A percentile compares a stretch with the other conserved stretches of the same genome.
Conservation (phyloP, 2,113 vertebrate species). For the Jacana jacana region DNA sequence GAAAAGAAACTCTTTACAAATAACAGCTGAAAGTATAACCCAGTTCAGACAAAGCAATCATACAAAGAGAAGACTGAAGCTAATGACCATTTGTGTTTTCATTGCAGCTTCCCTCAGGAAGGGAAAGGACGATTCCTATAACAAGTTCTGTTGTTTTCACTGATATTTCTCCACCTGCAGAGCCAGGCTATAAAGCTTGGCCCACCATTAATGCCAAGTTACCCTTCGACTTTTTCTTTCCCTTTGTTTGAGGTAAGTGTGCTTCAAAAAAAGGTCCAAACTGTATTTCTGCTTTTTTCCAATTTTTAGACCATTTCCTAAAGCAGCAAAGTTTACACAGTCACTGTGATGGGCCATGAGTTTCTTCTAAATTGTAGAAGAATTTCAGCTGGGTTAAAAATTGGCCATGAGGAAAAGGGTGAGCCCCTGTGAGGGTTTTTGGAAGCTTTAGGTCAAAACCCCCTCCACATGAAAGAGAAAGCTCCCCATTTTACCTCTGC, state of each 20-base stretch:
- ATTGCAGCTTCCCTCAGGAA: conserved; percentile 62
- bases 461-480: background rate
- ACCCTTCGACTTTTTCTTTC: conserved; percentile 92
- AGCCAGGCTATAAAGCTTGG: conserved; percentile 82
- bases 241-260: conserved; percentile 81
- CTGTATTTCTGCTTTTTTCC: background rate
- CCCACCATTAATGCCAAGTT: conserved; percentile 87
- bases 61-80: background rate
- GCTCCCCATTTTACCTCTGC: background rate
- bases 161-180: conserved; percentile 82
- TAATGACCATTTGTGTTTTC: background rate
- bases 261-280: background rate
- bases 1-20: background rate
- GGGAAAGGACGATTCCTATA: conserved; percentile 66
- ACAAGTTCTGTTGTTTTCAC: conserved; percentile 81
- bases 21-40: background rate
- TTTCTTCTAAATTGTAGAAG: background rate
- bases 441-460: background rate
- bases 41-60: background rate
- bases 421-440: background rate
- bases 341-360: background rate
- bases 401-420: background rate
- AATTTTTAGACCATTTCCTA: background rate
- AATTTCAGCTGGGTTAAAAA: background rate
- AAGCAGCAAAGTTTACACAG: background rate